These are phyloP conservation scores for Desmophyllum pertusum DNA, from an alignment of 92 coral and sea anemone genomes.

Conservation along the genomic window DNA sequence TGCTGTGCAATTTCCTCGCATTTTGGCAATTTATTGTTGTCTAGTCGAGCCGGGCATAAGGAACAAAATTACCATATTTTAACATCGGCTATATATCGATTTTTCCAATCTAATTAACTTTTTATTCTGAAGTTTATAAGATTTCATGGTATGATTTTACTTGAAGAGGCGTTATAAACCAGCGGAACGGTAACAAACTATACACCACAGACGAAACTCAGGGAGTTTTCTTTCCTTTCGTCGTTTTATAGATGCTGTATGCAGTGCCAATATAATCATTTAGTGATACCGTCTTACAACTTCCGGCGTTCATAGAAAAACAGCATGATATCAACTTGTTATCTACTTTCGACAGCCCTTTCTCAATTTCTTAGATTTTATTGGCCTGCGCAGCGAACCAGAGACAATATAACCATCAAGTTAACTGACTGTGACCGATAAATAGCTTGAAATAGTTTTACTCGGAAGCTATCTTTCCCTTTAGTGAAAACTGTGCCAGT, in stretches of 20 bases:
- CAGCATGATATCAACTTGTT: slow-evolving; percentile 6
- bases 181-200: too few relatives aligned
- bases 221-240: background rate
- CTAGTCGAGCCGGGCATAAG: too few relatives aligned
- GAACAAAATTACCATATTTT: too few relatives aligned
- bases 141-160: too few relatives aligned
- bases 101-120: too few relatives aligned
- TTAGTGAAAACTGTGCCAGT: background rate
- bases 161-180: too few relatives aligned
- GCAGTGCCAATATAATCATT: background rate
- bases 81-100: too few relatives aligned
- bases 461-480: background rate
- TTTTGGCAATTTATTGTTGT: too few relatives aligned
- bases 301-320: background rate
- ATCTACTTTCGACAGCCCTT: background rate
- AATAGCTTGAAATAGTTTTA: background rate
- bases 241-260: background rate
- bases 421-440: background rate
- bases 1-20: background rate
- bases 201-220: background rate
- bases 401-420: background rate
- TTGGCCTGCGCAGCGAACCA: slow-evolving; percentile 2
- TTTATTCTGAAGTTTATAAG: too few relatives aligned
- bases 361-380: background rate
- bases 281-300: background rate